phyloP scores from a whole-genome alignment of 2,113 vertebrate species.

The Crotophaga sulcirostris region DNA sequence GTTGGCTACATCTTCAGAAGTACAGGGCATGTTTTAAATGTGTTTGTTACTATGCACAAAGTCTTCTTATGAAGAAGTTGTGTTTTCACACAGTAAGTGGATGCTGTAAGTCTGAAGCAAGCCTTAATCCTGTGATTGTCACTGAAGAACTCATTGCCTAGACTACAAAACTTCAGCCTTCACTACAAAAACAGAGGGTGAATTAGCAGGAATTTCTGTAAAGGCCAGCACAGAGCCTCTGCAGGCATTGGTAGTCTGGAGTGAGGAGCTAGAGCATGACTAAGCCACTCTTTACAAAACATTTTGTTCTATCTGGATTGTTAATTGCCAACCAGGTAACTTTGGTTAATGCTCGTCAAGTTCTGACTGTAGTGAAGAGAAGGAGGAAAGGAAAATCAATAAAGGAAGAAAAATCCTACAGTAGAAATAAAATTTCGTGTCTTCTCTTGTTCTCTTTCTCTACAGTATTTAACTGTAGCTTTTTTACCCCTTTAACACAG shows the following conservation, averaged over 20 bases:
- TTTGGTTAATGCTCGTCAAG: not conserved
- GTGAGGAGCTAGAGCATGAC: not conserved
- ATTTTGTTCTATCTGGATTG: not conserved
- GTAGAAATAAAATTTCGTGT: not conserved
- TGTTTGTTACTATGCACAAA: not conserved
- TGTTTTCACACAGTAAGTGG: not conserved
- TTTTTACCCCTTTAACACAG: not conserved
- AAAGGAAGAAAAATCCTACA: not conserved
- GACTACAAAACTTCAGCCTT: not conserved
- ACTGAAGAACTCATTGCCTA: not conserved
- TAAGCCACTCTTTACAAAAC: not conserved
- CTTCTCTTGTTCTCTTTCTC: not conserved
- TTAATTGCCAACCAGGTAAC: not conserved
- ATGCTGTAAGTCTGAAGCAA: not conserved
- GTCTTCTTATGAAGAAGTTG: not conserved
- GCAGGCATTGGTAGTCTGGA: not conserved
- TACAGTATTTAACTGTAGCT: not conserved
- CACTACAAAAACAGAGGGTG: not conserved
- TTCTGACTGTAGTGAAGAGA: not conserved
- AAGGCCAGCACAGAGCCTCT: not conserved
- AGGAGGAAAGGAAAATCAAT: not conserved
- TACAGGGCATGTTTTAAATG: not conserved
- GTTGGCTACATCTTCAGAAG: not conserved
- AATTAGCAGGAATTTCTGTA: not conserved
- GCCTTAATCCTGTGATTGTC: accelerated